Base-by-base conservation (phyloP, 2,113 vertebrate species). In the Vulpes vulpes region DNA sequence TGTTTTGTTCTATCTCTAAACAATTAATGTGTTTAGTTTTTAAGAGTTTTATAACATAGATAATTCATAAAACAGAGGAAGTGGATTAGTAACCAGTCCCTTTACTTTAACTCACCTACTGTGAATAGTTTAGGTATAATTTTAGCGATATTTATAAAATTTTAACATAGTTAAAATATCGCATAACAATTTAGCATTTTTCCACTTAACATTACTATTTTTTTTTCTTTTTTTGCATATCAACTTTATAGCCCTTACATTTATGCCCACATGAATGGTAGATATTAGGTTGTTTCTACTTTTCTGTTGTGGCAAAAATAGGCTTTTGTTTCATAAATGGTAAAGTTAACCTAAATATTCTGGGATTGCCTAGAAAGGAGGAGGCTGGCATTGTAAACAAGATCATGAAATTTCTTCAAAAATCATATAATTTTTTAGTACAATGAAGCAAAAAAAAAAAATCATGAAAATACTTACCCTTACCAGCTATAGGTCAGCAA, bases 401-500 rank as follows among this genome's bases (percentile, higher is more conserved):
- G 10, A 92, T 71, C 22, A 80, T 74, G 30, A 80, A 51, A 64
- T 32, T 93, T 57, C 73, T 96, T 93, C 2, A 55, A 86, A 69
- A 27, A 62, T 82, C 0, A 1, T 32, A 82, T 35, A 32, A 71
- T n/a, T 73, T 11, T 87, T 30, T 91, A 87, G 32, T 51, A 85
- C 0, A 51, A n/a, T 57, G 64, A 89, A 89, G 27, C 6, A 73
- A 43, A 59, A 59, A 80, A 91, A 17, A n/a, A 53, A 81, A 83
- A 73, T n/a, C 60, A 89, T 53, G 67, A 88, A 92, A 87, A 74
- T 74, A 95, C 96, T 97, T 92, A 98, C 94, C 95, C 88, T 97
- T 98, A 60, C 90, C 89, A 95, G 96, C 97, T 98, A 82, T 3
- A 76, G 49, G 96, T 94, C 83, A 97, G 97, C 97, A 97, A 92